A percentile compares a stretch with the other conserved stretches of the same genome.
These are phyloP conservation scores for Herpetotheres cachinnans DNA, from an alignment of 2,113 vertebrate genomes.

Conservation along the genomic window DNA sequence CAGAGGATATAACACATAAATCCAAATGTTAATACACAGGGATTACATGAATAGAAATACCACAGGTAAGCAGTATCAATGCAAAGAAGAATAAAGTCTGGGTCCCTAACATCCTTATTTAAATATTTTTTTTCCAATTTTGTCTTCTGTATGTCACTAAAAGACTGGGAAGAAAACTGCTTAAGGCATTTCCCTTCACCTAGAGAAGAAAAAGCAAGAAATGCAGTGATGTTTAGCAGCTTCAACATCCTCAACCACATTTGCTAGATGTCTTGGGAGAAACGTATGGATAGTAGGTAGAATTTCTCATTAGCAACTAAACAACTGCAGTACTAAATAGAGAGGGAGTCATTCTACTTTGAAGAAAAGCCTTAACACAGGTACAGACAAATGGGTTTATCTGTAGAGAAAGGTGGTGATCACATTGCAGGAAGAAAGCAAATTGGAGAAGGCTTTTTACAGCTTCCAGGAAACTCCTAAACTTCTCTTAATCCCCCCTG, in stretches of 20 bases:
- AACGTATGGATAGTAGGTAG: neutral
- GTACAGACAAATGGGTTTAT: neutral
- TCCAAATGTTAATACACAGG: neutral
- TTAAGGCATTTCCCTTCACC: neutral
- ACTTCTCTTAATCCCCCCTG: neutral
- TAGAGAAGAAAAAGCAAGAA: neutral
- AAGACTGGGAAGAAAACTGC: neutral
- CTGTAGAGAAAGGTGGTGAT: neutral
- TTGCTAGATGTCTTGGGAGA: neutral
- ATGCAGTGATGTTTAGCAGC: neutral
- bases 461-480: neutral
- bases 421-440: neutral
- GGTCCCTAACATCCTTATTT: neutral
- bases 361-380: neutral
- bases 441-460: neutral
- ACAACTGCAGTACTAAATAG: neutral
- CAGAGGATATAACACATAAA: neutral
- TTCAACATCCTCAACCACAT: neutral
- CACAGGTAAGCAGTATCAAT: neutral
- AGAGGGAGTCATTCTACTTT: neutral
- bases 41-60: neutral
- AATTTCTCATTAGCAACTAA: neutral
- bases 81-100: neutral
- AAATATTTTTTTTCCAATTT: neutral
- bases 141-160: neutral